Evolutionary conservation across 2,888 invertebrate species (phyloP), one percentile per base, ranked within the genome.

Genomic region (Archaeoteleia sp.): DNA sequence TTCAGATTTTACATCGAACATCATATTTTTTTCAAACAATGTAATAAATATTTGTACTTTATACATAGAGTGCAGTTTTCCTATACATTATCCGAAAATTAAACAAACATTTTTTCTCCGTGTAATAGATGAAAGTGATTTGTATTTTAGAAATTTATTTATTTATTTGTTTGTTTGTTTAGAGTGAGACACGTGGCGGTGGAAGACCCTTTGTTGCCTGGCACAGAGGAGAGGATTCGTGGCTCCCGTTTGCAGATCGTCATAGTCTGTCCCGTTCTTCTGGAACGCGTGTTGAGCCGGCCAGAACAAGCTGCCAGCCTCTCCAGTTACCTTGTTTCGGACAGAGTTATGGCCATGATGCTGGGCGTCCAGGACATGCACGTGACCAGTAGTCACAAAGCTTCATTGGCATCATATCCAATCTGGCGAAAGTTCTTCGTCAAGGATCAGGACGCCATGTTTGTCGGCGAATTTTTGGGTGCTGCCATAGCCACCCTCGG

Each of bases 381-480:
- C 74, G 87, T 95, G 37, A 89, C 90, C 54, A 90, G 91, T 49
- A 87, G 88, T 66, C 93, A 94, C 77, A 90, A 89, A 82, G 17
- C 84, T 88, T 92, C 91, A 42, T 88, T 93, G 73, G 90, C 92
- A 1, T 89, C 90, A 37, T 94, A 92, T 80, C 89, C 91, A 60
- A 91, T 92, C 77, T 95, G 95, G 95, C 90, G 91, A 62, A 91
- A 93, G 81, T 92, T 93, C 87, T 89, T 88, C 35, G 92, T 93
- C 10, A 91, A 92, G 42, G 94, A 95, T 79, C 93, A 94, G 80
- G 95, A 95, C 83, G 92, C 93, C 48, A 91, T 91, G 0, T 94
- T 94, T 80, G 94, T 95, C 25, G 93, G 93, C 70, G 93, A 94
- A 67, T 93, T 95, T 78, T 87, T 95, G n/a, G 91, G 92, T 0